Evolutionary conservation across 2,113 vertebrate genomes (phyloP), one percentile per base, ranked within the genome.

Genomic region (Phalacrocorax aristotelis): DNA sequence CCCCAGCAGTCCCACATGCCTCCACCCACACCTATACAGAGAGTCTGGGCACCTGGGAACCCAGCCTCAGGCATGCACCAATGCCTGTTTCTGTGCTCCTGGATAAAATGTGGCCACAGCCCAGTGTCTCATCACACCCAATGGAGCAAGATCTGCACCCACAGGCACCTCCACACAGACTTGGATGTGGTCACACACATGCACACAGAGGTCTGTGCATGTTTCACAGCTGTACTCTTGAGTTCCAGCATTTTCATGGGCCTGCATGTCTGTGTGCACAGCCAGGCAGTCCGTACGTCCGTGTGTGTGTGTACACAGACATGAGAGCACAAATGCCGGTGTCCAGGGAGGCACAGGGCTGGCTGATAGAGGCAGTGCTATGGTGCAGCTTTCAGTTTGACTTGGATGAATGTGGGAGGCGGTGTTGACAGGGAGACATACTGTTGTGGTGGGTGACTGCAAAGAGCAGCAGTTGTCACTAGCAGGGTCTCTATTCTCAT

Each of bases 371-470:
- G 58, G 65, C n/a, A 84, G 62, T 32, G 91, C 34, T 18, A 4
- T 16, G 82, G 64, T 95, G 89, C 75, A 51, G 64, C 75, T 69
- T 58, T 83, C 75, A 72, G 61, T 86, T 21, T 80, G 78, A 8
- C 87, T 38, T 54, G 81, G 86, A 74, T 90, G 75, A 89, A 75
- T 77, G 94, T 75, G 87, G 91, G 78, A 92, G 78, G 88, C 9
- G 21, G 87, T 88, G 92, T 72, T 95, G 96, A 91, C 85, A 87
- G 55, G 64, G 72, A 95, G 61, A 82, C 70, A 29, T 83, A 70
- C 91, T 68, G 87, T 52, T 95, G 86, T 87, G 89, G 89, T 78
- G 90, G 85, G 93, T 93, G 93, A 92, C 88, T 96, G 94, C 90
- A 87, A 90, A 90, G 88, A 94, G 82, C 90, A 90, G 92, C 49